These are phyloP conservation scores for Diarsia mendica DNA, from an alignment of 2,888 invertebrate genomes.

Conservation along the genomic window DNA sequence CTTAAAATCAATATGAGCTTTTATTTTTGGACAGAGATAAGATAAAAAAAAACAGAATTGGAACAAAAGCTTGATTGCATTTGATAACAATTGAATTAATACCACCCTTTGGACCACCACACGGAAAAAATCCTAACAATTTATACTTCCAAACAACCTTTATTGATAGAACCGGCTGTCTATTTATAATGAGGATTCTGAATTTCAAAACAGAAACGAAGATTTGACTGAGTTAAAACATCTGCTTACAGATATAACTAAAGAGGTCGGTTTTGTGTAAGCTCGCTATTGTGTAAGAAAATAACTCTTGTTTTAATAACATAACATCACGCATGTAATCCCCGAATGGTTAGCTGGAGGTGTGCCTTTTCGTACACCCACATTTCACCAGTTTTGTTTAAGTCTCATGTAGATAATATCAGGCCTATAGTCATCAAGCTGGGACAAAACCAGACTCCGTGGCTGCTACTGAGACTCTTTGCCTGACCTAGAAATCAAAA, in stretches of 20 bases:
- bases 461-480: too few relatives aligned
- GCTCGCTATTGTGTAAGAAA: neutral
- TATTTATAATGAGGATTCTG: constrained; percentile 19
- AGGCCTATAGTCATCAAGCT: too few relatives aligned
- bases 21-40: neutral
- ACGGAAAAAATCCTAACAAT: neutral
- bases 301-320: neutral
- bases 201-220: constrained; percentile 5
- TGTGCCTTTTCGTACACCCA: too few relatives aligned
- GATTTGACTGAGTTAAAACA: constrained; percentile 27
- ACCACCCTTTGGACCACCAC: neutral
- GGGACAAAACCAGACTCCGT: too few relatives aligned
- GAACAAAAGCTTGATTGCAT: neutral
- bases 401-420: too few relatives aligned
- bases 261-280: neutral
- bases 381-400: too few relatives aligned
- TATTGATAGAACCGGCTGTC: constrained; percentile 17
- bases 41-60: neutral
- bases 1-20: neutral
- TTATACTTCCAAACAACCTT: neutral
- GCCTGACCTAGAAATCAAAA: too few relatives aligned
- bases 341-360: too few relatives aligned
- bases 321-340: too few relatives aligned
- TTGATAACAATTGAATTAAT: neutral
- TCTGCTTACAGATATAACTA: constrained; percentile 22